Evolutionary conservation across 2,888 invertebrate genomes (phyloP).

Genomic region (Thera britannica): DNA sequence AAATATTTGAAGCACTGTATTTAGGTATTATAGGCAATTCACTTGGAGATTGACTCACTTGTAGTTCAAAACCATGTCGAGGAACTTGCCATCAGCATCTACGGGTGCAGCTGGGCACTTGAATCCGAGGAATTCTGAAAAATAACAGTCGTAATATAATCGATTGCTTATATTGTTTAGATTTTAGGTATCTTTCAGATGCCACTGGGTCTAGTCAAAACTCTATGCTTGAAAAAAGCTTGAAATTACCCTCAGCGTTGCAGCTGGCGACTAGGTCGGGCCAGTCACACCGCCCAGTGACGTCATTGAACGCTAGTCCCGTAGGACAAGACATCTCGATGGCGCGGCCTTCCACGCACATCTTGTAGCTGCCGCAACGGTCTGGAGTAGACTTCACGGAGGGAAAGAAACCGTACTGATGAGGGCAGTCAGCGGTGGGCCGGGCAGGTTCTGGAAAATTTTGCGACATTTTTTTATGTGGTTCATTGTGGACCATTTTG

Average conservation of each 20-base stretch:
- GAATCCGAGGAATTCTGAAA: constrained; percentile 65
- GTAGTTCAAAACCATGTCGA: constrained; percentile 53
- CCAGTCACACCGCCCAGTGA: constrained; percentile 91
- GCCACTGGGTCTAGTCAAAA: no score
- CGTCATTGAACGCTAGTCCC: constrained; percentile 90
- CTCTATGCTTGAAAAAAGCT: no score
- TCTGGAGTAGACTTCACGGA: constrained; percentile 47
- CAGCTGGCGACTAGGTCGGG: constrained; percentile 91
- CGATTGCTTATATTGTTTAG: no score
- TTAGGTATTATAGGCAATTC: no score
- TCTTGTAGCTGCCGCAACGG: constrained; percentile 90
- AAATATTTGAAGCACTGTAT: no score
- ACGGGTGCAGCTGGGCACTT: constrained; percentile 56
- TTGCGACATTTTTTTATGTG: no score
- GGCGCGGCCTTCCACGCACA: constrained; percentile 88
- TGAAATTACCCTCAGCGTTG: constrained; percentile 77
- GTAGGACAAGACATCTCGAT: constrained; percentile 88
- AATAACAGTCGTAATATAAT: background rate
- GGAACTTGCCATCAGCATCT: constrained; percentile 47
- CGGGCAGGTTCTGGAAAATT: constrained; percentile 83
- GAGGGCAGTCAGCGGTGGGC: constrained; percentile 89
- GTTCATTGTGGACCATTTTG: constrained; percentile 45
- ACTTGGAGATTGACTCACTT: constrained; percentile 47
- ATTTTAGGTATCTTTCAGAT: no score
- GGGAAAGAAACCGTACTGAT: constrained; percentile 91